A percentile compares a stretch with the other conserved stretches of the same genome.
Conservation (phyloP, 2,888 invertebrate species). For the Chrysolina oricalcia region DNA sequence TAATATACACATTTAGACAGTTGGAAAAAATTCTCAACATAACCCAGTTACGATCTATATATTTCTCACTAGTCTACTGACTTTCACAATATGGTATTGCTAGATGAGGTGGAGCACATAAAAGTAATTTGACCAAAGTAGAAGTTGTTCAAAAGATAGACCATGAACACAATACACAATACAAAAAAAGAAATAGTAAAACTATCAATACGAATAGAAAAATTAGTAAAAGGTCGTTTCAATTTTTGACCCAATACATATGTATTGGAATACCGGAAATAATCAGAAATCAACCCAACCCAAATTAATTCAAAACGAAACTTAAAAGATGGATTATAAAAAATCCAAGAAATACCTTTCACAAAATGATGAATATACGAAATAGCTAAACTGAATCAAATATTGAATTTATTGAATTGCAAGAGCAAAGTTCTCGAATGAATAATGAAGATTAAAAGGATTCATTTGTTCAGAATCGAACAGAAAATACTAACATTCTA, state of each 20-base stretch:
- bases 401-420: neutral
- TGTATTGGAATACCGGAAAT: neutral
- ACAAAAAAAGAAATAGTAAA: neutral
- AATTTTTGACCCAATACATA: neutral
- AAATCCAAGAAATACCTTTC: too few relatives aligned
- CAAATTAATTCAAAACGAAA: neutral
- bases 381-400: neutral
- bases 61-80: neutral
- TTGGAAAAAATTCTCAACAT: neutral
- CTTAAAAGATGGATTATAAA: neutral
- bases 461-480: too few relatives aligned
- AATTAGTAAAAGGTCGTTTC: neutral
- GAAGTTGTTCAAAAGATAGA: conserved; percentile 13
- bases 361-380: neutral
- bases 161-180: neutral
- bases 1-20: neutral
- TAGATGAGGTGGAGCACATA: conserved; percentile 9
- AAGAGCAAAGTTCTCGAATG: too few relatives aligned
- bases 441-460: too few relatives aligned
- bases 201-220: neutral
- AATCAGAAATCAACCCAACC: neutral
- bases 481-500: too few relatives aligned
- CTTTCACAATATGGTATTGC: conserved; percentile 2
- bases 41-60: neutral
- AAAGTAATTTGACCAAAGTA: neutral